phyloP scores from a whole-genome alignment of 2,888 invertebrate genomes.

The Oligia latruncula region DNA sequence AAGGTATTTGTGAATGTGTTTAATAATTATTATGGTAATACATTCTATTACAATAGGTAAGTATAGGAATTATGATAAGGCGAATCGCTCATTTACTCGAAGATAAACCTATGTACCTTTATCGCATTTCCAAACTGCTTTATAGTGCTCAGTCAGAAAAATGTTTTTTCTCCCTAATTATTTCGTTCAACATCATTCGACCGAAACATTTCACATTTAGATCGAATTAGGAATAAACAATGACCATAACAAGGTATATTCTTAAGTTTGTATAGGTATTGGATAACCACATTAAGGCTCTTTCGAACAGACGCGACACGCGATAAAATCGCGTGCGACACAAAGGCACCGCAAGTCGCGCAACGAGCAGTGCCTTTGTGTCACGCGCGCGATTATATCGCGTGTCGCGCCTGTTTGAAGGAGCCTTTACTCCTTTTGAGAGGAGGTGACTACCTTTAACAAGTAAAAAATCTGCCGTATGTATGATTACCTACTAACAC shows the following conservation, averaged over 20 bases:
- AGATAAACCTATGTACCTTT: conserved; percentile 60
- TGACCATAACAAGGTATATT: not conserved
- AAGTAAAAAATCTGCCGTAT: not conserved
- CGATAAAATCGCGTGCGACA: too few species aligned
- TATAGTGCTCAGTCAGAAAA: conserved; percentile 66
- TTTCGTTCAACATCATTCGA: not conserved
- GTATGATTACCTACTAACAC: not conserved
- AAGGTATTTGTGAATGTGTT: conserved; percentile 67
- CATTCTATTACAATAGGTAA: conserved; percentile 50
- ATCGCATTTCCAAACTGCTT: conserved; percentile 34
- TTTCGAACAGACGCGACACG: too few species aligned
- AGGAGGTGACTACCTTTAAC: not conserved
- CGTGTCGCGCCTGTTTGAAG: too few species aligned
- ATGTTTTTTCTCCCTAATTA: conserved; percentile 6
- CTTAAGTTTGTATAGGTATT: not conserved
- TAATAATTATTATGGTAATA: conserved; percentile 53
- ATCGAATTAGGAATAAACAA: not conserved
- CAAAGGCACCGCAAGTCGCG: too few species aligned
- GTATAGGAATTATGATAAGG: conserved; percentile 73
- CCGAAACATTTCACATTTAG: not conserved
- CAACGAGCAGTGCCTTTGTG: too few species aligned
- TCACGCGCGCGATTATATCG: too few species aligned
- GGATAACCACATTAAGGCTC: not conserved
- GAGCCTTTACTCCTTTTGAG: not conserved
- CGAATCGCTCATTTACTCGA: conserved; percentile 62